Conservation (phyloP, 2,797 vertebrate species). For the Caiman crocodilus region DNA sequence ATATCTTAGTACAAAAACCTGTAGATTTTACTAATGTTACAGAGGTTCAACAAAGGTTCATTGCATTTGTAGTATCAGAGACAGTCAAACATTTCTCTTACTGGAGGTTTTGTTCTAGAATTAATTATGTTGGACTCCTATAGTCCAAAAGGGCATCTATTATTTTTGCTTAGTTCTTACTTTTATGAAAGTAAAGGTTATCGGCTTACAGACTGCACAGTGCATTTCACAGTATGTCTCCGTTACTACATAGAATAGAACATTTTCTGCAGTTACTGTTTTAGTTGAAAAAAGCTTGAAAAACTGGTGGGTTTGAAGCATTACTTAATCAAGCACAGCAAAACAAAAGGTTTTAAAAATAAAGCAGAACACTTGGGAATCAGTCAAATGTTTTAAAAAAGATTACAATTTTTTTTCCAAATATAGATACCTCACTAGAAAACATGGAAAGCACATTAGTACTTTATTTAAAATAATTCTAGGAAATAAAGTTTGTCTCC, state of each 20-base stretch:
- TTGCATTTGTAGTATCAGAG: constrained; percentile 38
- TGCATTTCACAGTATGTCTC: constrained; percentile 61
- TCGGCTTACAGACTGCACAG: constrained; percentile 44
- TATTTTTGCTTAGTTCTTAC: constrained; percentile 9
- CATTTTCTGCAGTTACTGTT: constrained; percentile 64
- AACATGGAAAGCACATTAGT: constrained; percentile 81
- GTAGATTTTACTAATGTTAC: constrained; percentile 58
- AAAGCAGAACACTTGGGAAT: constrained; percentile 51
- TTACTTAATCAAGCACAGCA: constrained; percentile 78
- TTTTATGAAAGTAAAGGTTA: constrained; percentile 44
- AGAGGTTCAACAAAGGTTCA: constrained; percentile 27
- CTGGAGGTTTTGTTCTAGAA: constrained; percentile 45
- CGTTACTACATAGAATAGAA: constrained; percentile 40
- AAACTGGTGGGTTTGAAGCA: constrained; percentile 59
- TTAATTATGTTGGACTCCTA: constrained; percentile 58
- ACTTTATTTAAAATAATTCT: constrained; percentile 75
- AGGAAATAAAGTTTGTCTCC: constrained; percentile 53
- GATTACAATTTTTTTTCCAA: constrained; percentile 67
- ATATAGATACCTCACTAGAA: constrained; percentile 84
- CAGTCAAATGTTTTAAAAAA: constrained; percentile 61
- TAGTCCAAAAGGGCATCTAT: constrained; percentile 51
- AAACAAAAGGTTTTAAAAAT: constrained; percentile 58
- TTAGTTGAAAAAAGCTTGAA: constrained; percentile 76
- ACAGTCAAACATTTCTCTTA: constrained; percentile 52
- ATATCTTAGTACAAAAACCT: constrained; percentile 56